Base-by-base conservation (phyloP, 2,888 invertebrate genomes). In the Microplitis deprimator region DNA sequence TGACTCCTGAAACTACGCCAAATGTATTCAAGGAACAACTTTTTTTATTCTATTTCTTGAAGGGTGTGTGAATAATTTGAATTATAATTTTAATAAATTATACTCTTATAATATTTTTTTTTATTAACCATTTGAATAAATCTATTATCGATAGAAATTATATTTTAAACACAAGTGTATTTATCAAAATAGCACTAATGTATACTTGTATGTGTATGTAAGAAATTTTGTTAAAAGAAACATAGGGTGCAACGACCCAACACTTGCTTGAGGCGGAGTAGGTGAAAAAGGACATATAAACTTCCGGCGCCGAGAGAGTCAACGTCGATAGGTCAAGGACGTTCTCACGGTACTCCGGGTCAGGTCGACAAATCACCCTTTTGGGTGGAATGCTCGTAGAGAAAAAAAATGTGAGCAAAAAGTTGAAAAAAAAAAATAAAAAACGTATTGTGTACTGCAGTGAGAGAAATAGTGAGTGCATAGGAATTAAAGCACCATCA, bases 321-420 rank as follows among this genome's bases (percentile, higher is more conserved):
- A 83, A 83, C 87, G 87, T 87, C 88, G 87, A 89, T 89, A 89
- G 89, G 89, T 89, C 89, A 89, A 89, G 89, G 89, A 88, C 89
- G 84, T 81, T 79, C 82, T 80, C 81, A 81, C 79, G 79, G 78
- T 81, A 87, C 85, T 85, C 88, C 86, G 86, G 88, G 89, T 88
- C 88, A 88, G 86, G 87, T 88, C 88, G 87, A 88, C 88, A 87
- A 89, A 89, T 89, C 89, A 89, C 89, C 89, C 88, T 88, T 87
- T 88, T 83, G 87, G 79, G 77, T 76, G 85, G 85, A 85, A 85
- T 83, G 84, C 86, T 85, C 85, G 82, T 85, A 84, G 85, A 87
- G 86, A 86, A 87, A 83, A 83, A 81, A 70, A 65, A 76, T 78
- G 69, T 70, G 60, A 40, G 79, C 81, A 78, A 81, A 79, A 79